A percentile compares a stretch with the other conserved stretches of the same genome.
phyloP scores from a whole-genome alignment of 2,797 vertebrate genomes.

The Ctenosaura bakeri region DNA sequence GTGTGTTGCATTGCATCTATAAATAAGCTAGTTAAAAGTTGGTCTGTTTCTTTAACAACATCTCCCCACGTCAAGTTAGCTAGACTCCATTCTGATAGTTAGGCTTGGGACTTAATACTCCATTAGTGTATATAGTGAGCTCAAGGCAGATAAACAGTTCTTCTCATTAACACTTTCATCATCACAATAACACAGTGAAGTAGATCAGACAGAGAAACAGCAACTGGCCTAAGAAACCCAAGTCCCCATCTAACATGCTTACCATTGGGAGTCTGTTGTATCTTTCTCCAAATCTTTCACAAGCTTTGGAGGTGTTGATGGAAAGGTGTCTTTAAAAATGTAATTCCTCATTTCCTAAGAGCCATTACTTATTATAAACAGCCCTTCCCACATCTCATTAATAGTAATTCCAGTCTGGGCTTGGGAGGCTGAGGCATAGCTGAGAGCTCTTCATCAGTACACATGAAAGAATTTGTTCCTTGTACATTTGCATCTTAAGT shows the following conservation, averaged over 20 bases:
- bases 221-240: not conserved
- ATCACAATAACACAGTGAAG: not conserved
- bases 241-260: not conserved
- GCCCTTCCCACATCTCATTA: slow-evolving; percentile 68
- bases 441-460: slow-evolving; percentile 75
- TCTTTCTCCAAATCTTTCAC: not conserved
- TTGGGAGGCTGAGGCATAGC: slow-evolving; percentile 62
- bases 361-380: slow-evolving; percentile 65
- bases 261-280: not conserved
- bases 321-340: slow-evolving; percentile 43
- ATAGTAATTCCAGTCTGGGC: slow-evolving; percentile 59
- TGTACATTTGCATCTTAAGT: slow-evolving; percentile 73
- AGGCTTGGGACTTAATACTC: not conserved
- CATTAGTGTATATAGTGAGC: not conserved
- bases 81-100: not conserved
- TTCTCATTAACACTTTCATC: not conserved
- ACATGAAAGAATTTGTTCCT: slow-evolving; percentile 74
- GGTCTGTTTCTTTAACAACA: not conserved
- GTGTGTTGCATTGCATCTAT: not conserved
- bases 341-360: slow-evolving; percentile 31
- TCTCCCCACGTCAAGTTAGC: not conserved
- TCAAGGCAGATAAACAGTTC: not conserved
- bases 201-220: not conserved
- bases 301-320: not conserved
- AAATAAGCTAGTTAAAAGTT: not conserved